Evolutionary conservation across 1,140 invertebrate species (phyloP), one percentile per base, ranked within the genome.

Genomic region (Drosophila saltans): DNA sequence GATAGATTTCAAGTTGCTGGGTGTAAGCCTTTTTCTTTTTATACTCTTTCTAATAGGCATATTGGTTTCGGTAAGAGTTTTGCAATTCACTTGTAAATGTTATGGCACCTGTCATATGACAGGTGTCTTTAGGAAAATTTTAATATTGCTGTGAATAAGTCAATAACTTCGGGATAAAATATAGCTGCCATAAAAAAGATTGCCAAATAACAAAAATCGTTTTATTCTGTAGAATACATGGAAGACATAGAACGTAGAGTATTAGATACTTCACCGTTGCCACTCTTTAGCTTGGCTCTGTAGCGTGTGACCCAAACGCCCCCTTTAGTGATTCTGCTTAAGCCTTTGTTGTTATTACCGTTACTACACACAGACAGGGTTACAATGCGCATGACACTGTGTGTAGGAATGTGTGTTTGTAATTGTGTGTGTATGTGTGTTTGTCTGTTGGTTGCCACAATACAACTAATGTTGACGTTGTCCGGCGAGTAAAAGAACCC

Each of bases 281-380:
- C 36, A 21, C 7, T 33, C 33, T 26, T 26, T 36, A 3, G 33
- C n/a, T 10, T 64, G 61, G 41, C 7, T 21, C 11, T 60, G 66
- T 68, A 88, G 76, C 83, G 83, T 86, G 83, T 70, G 83, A 86
- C 80, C 83, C 84, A 83, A 83, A 86, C 82, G 83, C 84, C 83
- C 83, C 82, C 84, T 72, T 73, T 21, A 52, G 64, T 60, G 45
- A 56, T 69, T 67, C 72, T 72, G 48, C 63, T 40, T 33, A 58
- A 69, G 52, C 64, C 40, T 45, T 68, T 52, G 36, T 58, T 65
- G 48, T 76, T 75, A 64, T 70, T 69, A 77, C 76, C 79, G 79
- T 81, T 81, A 79, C 76, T 75, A 52, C 64, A 82, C 63, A 68
- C 57, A 72, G 28, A 36, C 63, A 81, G 61, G 62, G 70, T 81